Evolutionary conservation across 2,113 vertebrate genomes (phyloP).

Genomic region (Tauraco erythrolophus): DNA sequence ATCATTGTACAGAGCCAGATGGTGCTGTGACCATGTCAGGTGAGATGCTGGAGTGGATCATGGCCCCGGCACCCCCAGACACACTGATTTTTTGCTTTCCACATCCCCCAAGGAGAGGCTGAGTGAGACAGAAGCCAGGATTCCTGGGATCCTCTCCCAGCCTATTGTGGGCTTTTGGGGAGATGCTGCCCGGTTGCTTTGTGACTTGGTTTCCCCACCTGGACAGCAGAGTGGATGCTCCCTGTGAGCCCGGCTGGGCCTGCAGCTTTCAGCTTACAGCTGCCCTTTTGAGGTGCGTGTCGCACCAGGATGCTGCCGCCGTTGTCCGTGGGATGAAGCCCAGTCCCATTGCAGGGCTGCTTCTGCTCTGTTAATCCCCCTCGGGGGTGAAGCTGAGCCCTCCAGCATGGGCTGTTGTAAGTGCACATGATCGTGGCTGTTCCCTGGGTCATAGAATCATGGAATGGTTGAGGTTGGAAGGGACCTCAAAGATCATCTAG

Average conservation of each 20-base stretch:
- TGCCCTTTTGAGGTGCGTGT: background rate
- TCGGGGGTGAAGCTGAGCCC: background rate
- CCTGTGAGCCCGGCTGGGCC: background rate
- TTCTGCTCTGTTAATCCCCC: background rate
- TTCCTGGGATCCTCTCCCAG: background rate
- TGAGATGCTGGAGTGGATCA: background rate
- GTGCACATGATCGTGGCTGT: accelerated
- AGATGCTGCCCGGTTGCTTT: background rate
- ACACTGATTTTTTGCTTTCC: background rate
- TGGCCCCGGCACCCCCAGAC: accelerated
- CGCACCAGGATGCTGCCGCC: background rate
- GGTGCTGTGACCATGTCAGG: background rate
- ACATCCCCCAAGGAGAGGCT: accelerated
- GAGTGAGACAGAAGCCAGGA: no score
- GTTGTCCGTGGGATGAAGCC: background rate
- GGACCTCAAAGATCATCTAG: no score
- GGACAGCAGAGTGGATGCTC: background rate
- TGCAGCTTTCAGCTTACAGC: no score
- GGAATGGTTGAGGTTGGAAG: no score
- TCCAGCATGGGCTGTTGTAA: background rate
- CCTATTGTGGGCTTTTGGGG: background rate
- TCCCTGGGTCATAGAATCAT: background rate
- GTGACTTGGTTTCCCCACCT: background rate
- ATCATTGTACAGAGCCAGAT: accelerated
- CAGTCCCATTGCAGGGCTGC: background rate